Evolutionary conservation across 1,140 invertebrate species (phyloP).

Genomic region (Tenebrio molitor): DNA sequence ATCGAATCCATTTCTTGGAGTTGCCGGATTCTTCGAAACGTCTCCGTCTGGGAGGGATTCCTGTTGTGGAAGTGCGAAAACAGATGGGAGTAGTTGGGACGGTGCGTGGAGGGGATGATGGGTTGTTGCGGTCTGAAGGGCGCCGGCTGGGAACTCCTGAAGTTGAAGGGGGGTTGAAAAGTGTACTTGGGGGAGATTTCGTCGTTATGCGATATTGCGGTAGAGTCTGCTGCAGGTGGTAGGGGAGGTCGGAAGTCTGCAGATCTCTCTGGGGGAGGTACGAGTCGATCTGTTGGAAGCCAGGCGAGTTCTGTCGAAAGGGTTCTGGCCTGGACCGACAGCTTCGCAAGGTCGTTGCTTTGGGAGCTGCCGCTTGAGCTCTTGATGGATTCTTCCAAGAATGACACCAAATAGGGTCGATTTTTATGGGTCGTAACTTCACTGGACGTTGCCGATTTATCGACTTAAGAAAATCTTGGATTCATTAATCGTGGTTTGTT

Average conservation of each 20-base stretch:
- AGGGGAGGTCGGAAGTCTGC: constrained; percentile 63
- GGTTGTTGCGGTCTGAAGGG: constrained; percentile 3
- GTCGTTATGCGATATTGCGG: constrained; percentile 61
- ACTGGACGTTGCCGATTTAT: too few relatives aligned
- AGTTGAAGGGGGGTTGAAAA: constrained; percentile 43
- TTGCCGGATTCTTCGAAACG: constrained; percentile 65
- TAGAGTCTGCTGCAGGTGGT: constrained; percentile 61
- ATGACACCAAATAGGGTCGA: too few relatives aligned
- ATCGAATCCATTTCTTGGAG: constrained; percentile 69
- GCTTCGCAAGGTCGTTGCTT: too few relatives aligned
- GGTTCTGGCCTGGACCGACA: too few relatives aligned
- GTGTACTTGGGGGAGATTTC: constrained; percentile 39
- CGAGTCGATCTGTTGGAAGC: constrained; percentile 46
- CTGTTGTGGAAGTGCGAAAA: constrained; percentile 67
- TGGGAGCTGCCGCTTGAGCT: too few relatives aligned
- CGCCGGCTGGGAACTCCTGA: constrained; percentile 23
- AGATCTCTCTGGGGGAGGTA: constrained; percentile 57
- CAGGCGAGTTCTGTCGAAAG: constrained; percentile 41
- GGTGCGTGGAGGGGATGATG: constrained; percentile 59
- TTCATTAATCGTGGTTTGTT: too few relatives aligned
- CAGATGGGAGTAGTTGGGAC: constrained; percentile 62
- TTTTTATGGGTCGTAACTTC: too few relatives aligned
- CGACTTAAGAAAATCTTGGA: too few relatives aligned
- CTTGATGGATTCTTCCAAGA: too few relatives aligned
- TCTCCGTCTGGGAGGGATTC: constrained; percentile 72